A percentile compares a stretch with the other conserved stretches of the same genome.
Conservation (phyloP, 2,888 invertebrate species). For the Aspidiotus destructor region DNA sequence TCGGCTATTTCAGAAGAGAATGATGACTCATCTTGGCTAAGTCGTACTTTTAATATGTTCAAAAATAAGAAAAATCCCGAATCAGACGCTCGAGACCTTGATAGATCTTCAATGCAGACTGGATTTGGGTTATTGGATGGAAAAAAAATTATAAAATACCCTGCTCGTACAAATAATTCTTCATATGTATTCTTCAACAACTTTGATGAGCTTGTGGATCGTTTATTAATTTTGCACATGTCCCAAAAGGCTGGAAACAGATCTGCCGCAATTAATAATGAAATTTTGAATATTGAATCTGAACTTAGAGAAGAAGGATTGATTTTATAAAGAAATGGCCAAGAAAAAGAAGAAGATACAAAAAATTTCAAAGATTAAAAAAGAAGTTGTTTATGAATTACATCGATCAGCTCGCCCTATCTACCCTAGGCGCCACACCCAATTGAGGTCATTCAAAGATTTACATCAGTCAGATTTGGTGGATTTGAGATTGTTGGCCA, state of each 20-base stretch:
- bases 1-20: too few relatives aligned
- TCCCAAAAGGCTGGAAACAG: not conserved
- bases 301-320: not conserved
- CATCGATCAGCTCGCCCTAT: conserved; percentile 41
- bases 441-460: conserved; percentile 37
- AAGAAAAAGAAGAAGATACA: not conserved
- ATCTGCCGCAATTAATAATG: not conserved
- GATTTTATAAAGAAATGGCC: not conserved
- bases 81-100: too few relatives aligned
- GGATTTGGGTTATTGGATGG: too few relatives aligned
- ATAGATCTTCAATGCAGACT: too few relatives aligned
- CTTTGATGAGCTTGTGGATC: not conserved
- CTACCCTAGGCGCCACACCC: conserved; percentile 40
- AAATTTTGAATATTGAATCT: not conserved
- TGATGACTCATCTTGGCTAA: too few relatives aligned
- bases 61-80: too few relatives aligned
- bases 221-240: not conserved
- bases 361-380: not conserved
- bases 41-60: too few relatives aligned
- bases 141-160: too few relatives aligned
- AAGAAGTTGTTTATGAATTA: conserved; percentile 39
- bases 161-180: too few relatives aligned
- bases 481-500: not conserved
- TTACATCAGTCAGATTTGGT: conserved; percentile 2
- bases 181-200: not conserved